A percentile compares a stretch with the other conserved stretches of the same genome.
Conservation (phyloP, 1,140 invertebrate species). For the Cotesia glomerata region DNA sequence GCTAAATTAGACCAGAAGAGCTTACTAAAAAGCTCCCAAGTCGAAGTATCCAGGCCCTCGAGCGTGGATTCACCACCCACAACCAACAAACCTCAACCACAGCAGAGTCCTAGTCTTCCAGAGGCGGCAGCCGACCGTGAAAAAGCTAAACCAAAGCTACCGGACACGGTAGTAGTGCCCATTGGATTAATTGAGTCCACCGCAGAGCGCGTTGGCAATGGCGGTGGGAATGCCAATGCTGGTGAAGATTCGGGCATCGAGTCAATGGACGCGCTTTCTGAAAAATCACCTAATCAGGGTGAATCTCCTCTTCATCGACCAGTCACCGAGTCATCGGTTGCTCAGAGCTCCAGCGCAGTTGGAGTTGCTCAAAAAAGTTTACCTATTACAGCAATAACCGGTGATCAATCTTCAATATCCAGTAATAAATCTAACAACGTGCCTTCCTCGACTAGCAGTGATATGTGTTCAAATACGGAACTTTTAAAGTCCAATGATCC, state of each 20-base stretch:
- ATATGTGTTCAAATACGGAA: slow-evolving; percentile 62
- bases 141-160: slow-evolving; percentile 10
- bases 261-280: slow-evolving; percentile 90
- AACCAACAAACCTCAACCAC: background rate
- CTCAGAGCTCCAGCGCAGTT: background rate
- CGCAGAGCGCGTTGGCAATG: slow-evolving; percentile 59
- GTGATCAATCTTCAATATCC: slow-evolving; percentile 35
- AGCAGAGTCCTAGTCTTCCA: background rate
- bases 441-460: slow-evolving; percentile 63
- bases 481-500: slow-evolving; percentile 49
- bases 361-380: slow-evolving; percentile 3
- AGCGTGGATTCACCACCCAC: slow-evolving; percentile 34
- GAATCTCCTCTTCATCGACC: slow-evolving; percentile 66
- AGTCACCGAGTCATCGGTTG: slow-evolving; percentile 15
- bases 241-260: slow-evolving; percentile 92
- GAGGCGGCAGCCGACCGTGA: no score
- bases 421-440: slow-evolving; percentile 57
- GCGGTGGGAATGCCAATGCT: slow-evolving; percentile 67
- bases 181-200: slow-evolving; percentile 41
- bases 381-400: background rate
- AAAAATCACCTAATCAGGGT: slow-evolving; percentile 88
- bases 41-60: slow-evolving; percentile 39
- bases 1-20: slow-evolving; percentile 50
- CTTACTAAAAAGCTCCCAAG: slow-evolving; percentile 48
- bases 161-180: background rate